Evolutionary conservation across 2,113 vertebrate species (phyloP), one percentile per base, ranked within the genome.

Genomic region (Colius striatus): DNA sequence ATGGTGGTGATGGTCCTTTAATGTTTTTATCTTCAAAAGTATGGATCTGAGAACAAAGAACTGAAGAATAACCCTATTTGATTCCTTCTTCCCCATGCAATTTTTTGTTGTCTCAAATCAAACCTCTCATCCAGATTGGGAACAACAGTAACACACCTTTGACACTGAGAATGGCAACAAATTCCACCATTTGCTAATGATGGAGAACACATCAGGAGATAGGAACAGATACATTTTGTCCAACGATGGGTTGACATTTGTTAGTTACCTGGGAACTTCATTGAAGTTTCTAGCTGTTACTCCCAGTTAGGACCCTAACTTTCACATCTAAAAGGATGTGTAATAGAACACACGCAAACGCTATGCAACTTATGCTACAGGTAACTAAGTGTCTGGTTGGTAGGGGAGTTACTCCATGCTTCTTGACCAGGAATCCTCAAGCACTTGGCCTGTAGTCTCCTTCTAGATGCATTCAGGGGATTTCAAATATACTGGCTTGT

Each of bases 341-440:
- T 13, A 72, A 67, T 5, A n/a, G 21, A 66, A 68, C 7, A 16
- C 0, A 0, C 26, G 6, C 0, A 4, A 54, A 57, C 29, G 3
- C 32, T 36, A 58, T 27, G 30, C 2, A 29, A 16, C 1, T 81
- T 48, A 20, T 0, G 4, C 11, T 54, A 22, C 16, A 73, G 11
- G 20, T 36, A 89, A 82, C 11, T 16, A 77, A 58, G 74, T 12
- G 30, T 8, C 14, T 47, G 8, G 8, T 18, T 23, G 62, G 2
- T 4, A 55, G 45, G 6, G 25, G 13, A 54, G 10, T 25, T 81
- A 10, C 36, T 77, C 20, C 53, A 32, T 60, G 13, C 8, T 45
- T 57, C 13, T 9, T 70, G 34, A 66, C 16, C 27, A 21, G 15
- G 16, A 61, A 54, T 50, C 47, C 5, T 89, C 18, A 34, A 61